These are phyloP conservation scores for Drosophila antonietae DNA, from an alignment of 2,888 invertebrate genomes.

Conservation along the genomic window DNA sequence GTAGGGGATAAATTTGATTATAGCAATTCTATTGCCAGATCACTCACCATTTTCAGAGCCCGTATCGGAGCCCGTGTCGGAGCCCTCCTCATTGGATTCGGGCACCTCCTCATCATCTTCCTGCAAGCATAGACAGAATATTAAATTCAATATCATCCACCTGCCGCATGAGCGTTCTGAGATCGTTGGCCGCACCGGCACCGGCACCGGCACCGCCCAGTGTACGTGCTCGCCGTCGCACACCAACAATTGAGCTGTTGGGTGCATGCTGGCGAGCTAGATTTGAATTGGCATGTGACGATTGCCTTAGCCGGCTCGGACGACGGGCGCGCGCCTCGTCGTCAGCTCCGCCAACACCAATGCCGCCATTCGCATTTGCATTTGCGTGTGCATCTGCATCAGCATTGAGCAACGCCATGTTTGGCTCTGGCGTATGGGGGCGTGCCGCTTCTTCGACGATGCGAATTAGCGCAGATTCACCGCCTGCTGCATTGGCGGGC, in stretches of 20 bases:
- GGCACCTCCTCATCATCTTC: conserved; percentile 89
- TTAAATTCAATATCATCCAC: conserved; percentile 77
- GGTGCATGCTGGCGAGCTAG: conserved; percentile 70
- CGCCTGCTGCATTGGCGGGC: conserved; percentile 39
- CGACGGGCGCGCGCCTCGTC: conserved; percentile 43
- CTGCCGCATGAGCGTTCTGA: conserved; percentile 67
- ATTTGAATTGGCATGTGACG: conserved; percentile 58
- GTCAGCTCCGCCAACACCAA: conserved; percentile 24
- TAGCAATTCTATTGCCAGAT: neutral
- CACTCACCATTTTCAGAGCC: conserved; percentile 81
- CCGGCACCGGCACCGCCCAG: conserved; percentile 56
- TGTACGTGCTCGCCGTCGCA: conserved; percentile 77
- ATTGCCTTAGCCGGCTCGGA: conserved; percentile 48
- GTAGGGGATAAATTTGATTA: conserved; percentile 7
- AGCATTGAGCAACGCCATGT: conserved; percentile 40
- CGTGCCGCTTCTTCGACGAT: conserved; percentile 48
- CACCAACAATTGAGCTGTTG: conserved; percentile 74
- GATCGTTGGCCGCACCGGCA: conserved; percentile 50
- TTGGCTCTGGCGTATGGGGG: conserved; percentile 44
- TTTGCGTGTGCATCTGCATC: conserved; percentile 14
- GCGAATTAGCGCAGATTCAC: conserved; percentile 51
- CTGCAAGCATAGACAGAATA: conserved; percentile 83
- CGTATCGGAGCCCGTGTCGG: conserved; percentile 83
- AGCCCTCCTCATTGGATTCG: conserved; percentile 86
- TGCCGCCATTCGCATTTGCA: conserved; percentile 18